Evolutionary conservation across 2,113 vertebrate genomes (phyloP).

Genomic region (Gnathonemus echidnorhynchus): DNA sequence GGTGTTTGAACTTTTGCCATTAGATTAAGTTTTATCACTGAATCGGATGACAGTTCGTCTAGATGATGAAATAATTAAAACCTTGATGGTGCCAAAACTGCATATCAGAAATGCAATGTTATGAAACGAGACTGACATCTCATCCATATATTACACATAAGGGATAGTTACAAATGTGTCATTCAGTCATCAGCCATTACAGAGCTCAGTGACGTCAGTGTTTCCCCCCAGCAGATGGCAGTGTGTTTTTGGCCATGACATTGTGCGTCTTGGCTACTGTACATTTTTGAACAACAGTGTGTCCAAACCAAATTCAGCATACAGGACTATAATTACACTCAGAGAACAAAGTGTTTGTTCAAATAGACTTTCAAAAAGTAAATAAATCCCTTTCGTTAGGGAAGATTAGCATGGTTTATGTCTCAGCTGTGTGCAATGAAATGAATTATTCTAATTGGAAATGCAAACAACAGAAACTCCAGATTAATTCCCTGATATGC

Average conservation of each 20-base stretch:
- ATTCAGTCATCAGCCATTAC: conserved; percentile 43
- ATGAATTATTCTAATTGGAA: background rate
- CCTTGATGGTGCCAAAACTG: background rate
- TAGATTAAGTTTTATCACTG: background rate
- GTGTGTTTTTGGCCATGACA: conserved; percentile 45
- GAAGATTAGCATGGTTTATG: conserved; percentile 15
- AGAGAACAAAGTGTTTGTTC: conserved; percentile 1
- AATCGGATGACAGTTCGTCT: background rate
- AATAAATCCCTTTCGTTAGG: conserved; percentile 3
- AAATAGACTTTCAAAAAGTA: conserved; percentile 8
- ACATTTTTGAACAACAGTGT: background rate
- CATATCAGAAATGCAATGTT: background rate
- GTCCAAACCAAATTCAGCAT: background rate
- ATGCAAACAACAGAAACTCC: background rate
- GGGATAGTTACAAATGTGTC: background rate
- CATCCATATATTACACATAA: background rate
- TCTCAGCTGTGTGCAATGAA: conserved; percentile 5
- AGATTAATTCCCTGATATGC: background rate
- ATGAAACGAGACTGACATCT: background rate
- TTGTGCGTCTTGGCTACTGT: background rate
- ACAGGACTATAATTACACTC: conserved; percentile 4
- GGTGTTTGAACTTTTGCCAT: background rate
- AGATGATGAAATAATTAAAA: conserved; percentile 3
- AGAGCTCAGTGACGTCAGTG: conserved; percentile 39
- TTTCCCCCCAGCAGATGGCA: conserved; percentile 51